Base-by-base conservation (phyloP, 2,888 invertebrate genomes). In the Caenorhabditis sp. region DNA sequence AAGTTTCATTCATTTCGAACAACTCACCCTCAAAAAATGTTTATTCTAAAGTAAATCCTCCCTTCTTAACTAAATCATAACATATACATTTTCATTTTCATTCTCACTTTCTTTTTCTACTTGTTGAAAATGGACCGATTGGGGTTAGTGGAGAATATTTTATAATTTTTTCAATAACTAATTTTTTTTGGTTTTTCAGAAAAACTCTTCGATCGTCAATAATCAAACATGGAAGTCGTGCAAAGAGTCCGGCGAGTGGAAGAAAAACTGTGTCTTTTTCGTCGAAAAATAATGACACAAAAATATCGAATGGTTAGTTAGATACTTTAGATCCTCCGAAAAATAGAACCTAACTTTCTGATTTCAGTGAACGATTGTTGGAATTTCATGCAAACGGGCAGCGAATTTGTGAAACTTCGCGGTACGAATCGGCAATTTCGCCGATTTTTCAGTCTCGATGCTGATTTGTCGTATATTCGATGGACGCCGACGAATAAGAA, bases 401-500 rank as follows among this genome's bases (percentile, higher is more conserved):
- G 89, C 77, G 91, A 90, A 81, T 87, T 91, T 76, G 89, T 91
- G 60, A 91, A 91, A 85, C 89, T 91, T 1, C 88, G 91, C 8
- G 89, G 90, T 59, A 91, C 90, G 84, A 89, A 90, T 63, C 88
- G 91, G 0, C 91, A 91, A 78, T 91, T 91, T 80, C 89, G 90
- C 71, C 88, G 91, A n/a, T 89, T 89, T 77, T 91, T 91, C 85
- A 78, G 81, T 66, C 88, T 91, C 27, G 90, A 90, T 77, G 88
- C 89, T 31, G 91, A 91, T 81, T 87, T 90, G 74, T 89, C 90
- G 1, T 89, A 90, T 76, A 89, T 91, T 20, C 87, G 90, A 62
- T 91, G 91, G 91, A 89, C 90, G 53, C 91, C 91, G 7, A 90
- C 91, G 1, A 90, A 90, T 66, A 91, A 91, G 86, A 91, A 91